Conservation (phyloP, 2,113 vertebrate genomes). For the Grantiella picta region DNA sequence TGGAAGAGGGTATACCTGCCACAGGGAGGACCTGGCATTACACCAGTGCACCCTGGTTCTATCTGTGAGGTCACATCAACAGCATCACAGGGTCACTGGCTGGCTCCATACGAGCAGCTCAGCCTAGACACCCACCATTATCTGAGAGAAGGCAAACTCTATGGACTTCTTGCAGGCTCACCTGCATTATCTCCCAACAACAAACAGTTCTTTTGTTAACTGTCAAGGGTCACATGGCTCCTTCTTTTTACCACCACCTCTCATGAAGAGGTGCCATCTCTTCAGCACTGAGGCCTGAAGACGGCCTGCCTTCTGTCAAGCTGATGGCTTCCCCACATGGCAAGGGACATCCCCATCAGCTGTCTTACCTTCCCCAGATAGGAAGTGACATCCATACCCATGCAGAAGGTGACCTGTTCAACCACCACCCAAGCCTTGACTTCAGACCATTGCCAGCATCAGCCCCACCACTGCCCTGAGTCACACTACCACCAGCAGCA, state of each 20-base stretch:
- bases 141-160: background rate
- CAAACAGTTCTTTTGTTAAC: background rate
- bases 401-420: background rate
- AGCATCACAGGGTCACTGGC: no score
- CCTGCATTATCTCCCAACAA: background rate
- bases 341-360: background rate
- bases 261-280: rapidly evolving
- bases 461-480: background rate
- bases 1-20: background rate
- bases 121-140: background rate
- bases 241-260: background rate
- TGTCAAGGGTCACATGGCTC: rapidly evolving
- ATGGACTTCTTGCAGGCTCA: background rate
- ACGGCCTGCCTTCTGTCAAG: background rate
- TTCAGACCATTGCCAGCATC: background rate
- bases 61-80: background rate
- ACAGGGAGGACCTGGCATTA: background rate
- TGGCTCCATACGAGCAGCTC: background rate
- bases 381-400: background rate
- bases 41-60: background rate
- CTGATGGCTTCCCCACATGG: rapidly evolving
- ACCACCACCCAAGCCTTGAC: background rate
- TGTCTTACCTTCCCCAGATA: background rate
- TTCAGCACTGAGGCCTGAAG: background rate
- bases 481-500: background rate